A percentile compares a stretch with the other conserved stretches of the same genome.
These are phyloP conservation scores for Apeltes quadracus DNA, from an alignment of 2,113 vertebrate species.

Conservation along the genomic window DNA sequence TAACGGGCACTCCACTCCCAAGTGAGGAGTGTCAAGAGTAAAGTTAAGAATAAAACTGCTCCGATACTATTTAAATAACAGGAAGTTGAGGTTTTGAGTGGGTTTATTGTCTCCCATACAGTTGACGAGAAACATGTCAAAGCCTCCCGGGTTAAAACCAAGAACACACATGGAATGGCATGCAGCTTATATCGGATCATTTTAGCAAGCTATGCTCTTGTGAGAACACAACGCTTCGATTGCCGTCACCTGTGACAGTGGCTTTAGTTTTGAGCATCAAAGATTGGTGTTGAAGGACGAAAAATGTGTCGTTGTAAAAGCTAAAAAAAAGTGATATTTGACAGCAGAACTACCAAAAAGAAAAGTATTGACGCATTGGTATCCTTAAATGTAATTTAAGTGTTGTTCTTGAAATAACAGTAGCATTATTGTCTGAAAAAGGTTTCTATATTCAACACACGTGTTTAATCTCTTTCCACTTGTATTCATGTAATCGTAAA, in stretches of 20 bases:
- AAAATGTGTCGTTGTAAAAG: background rate
- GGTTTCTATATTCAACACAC: background rate
- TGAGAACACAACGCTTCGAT: background rate
- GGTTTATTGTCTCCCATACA: conserved; percentile 5
- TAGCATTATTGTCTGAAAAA: conserved; percentile 15
- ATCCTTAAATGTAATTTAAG: background rate
- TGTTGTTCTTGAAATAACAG: conserved; percentile 32
- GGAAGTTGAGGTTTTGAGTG: background rate
- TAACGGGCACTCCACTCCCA: conserved; percentile 10
- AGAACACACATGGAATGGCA: background rate
- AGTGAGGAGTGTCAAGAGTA: background rate
- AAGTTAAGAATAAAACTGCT: background rate
- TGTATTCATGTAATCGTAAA: background rate
- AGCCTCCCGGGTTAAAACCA: background rate
- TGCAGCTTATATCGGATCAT: background rate
- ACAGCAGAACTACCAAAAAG: conserved; percentile 32
- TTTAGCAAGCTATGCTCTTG: too few relatives aligned
- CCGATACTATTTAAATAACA: background rate
- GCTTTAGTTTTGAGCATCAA: background rate
- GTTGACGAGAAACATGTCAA: background rate
- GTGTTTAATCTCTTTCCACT: too few relatives aligned
- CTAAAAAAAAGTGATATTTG: too few relatives aligned
- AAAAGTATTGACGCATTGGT: background rate
- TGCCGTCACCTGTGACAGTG: background rate
- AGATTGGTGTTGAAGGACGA: background rate